Percentiles rank a stretch among this genome's conserved stretches.
Evolutionary conservation across 2,113 vertebrate genomes (phyloP).

Genomic region (Malurus cyaneus): DNA sequence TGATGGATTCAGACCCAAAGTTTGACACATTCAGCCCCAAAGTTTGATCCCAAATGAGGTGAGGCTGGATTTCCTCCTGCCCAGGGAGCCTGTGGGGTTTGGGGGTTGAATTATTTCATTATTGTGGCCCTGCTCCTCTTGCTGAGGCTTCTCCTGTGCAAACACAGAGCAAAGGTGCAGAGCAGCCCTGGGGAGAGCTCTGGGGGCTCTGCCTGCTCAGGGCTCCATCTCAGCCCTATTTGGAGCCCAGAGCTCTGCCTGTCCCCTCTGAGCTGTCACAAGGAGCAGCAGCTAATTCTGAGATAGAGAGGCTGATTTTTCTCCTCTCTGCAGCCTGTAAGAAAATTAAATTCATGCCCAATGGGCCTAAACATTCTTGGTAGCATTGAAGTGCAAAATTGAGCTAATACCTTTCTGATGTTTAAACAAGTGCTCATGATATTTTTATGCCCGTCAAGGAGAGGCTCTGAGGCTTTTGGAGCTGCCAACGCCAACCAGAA

Average conservation of each 20-base stretch:
- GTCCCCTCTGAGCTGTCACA: background rate
- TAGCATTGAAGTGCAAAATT: constrained; percentile 61
- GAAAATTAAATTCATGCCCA: constrained; percentile 68
- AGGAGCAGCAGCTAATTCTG: background rate
- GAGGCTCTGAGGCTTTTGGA: background rate
- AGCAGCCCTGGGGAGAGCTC: background rate
- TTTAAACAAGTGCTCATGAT: constrained; percentile 48
- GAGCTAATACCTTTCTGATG: constrained; percentile 60
- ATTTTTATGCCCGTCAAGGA: constrained; percentile 1
- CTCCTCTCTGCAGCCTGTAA: constrained; percentile 33
- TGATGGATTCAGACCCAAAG: no score
- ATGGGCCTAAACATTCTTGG: constrained; percentile 41
- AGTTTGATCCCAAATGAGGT: background rate
- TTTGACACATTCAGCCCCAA: background rate
- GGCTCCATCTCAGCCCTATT: background rate
- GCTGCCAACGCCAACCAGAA: background rate
- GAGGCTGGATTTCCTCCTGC: background rate
- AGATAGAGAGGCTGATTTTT: background rate
- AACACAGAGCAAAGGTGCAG: rapidly evolving
- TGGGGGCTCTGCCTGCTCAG: background rate
- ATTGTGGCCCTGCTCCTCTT: rapidly evolving
- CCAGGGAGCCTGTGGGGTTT: rapidly evolving
- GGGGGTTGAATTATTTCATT: background rate
- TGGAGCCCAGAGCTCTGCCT: background rate
- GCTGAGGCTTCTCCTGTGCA: background rate